These are phyloP conservation scores for Congeria kusceri DNA, from an alignment of 2,888 invertebrate genomes.

Conservation along the genomic window DNA sequence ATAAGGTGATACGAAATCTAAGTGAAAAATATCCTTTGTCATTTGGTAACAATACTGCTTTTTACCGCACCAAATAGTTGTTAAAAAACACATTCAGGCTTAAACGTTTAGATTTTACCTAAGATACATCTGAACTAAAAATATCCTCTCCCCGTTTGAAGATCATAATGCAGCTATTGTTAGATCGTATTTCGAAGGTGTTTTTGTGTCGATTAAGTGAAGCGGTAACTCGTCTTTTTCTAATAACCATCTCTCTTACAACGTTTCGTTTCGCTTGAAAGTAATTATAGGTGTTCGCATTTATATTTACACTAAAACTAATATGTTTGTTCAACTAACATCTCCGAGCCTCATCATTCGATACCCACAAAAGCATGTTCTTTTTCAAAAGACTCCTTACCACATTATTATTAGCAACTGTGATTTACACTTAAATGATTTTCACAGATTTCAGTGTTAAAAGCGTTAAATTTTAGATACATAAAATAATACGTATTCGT, in stretches of 20 bases:
- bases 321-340: conserved; percentile 36
- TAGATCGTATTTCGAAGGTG: conserved; percentile 16
- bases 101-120: not conserved
- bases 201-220: conserved; percentile 15
- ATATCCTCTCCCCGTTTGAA: conserved; percentile 4
- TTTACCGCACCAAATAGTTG: too few relatives aligned
- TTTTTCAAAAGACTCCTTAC: conserved; percentile 23
- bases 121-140: not conserved
- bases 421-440: conserved; percentile 25
- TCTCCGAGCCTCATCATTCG: conserved; percentile 30
- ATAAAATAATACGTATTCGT: too few relatives aligned
- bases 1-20: too few relatives aligned
- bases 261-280: conserved; percentile 23
- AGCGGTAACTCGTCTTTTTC: conserved; percentile 30
- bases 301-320: conserved; percentile 20
- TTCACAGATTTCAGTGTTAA: not conserved
- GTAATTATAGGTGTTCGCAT: conserved; percentile 29
- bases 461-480: too few relatives aligned
- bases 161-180: conserved; percentile 26
- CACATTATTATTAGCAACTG: conserved; percentile 21
- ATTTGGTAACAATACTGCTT: too few relatives aligned
- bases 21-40: too few relatives aligned
- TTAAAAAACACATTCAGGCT: too few relatives aligned
- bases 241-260: conserved; percentile 16
- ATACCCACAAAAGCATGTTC: conserved; percentile 17